These are phyloP conservation scores for Nicator chloris DNA, from an alignment of 2,113 vertebrate species.

Conservation along the genomic window DNA sequence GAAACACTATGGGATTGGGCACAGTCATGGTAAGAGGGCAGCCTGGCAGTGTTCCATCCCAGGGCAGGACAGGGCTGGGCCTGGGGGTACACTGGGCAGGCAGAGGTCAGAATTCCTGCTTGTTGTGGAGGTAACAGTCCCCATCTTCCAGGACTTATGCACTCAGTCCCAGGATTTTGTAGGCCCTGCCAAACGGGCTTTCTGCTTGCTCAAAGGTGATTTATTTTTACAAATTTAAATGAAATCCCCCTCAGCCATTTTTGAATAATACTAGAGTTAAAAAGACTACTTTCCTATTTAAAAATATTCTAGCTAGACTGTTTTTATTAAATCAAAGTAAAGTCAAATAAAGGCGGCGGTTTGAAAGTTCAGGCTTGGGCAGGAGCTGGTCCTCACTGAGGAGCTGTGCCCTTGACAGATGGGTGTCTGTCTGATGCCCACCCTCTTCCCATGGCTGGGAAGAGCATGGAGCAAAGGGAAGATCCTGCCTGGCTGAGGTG, in stretches of 20 bases:
- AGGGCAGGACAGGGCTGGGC: neutral
- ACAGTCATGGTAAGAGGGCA: neutral
- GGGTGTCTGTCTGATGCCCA: neutral
- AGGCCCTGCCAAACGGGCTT: neutral
- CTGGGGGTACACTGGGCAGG: neutral
- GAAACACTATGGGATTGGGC: neutral
- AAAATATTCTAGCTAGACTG: constrained; percentile 21
- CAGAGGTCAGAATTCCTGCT: neutral
- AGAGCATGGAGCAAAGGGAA: neutral
- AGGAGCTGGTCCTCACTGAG: neutral
- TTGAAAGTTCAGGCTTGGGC: constrained; percentile 25
- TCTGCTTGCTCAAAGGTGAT: constrained; percentile 11
- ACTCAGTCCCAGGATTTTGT: neutral
- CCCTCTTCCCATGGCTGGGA: neutral
- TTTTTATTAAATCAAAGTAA: constrained; percentile 58
- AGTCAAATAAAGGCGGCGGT: constrained; percentile 33
- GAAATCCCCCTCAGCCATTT: constrained; percentile 11
- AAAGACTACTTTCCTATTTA: constrained; percentile 22
- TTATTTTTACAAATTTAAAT: constrained; percentile 53
- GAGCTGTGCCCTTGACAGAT: neutral
- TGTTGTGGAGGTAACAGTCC: neutral
- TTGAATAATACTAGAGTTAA: constrained; percentile 32
- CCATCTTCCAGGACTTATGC: neutral
- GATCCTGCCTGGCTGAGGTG: neutral
- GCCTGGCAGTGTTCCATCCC: neutral